Evolutionary conservation across 2,113 vertebrate species (phyloP), one percentile per base, ranked within the genome.

Genomic region (Grammomys dolichurus): DNA sequence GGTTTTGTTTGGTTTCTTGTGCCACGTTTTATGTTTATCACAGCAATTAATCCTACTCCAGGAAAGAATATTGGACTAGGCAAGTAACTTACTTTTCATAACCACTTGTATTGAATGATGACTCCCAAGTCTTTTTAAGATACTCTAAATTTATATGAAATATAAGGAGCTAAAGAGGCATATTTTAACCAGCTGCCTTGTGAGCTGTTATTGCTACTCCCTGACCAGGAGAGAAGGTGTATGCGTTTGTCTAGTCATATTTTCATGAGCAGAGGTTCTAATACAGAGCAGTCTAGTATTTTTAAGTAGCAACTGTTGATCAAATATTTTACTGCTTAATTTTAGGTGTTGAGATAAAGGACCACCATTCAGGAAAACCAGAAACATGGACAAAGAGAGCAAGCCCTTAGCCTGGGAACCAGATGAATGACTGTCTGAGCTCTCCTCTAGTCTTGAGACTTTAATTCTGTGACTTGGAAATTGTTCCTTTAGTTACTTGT

Each of bases 21-120:
- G 94, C 86, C 90, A 89, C 95, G 92, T 98, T 95, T 95, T 97
- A 86, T 97, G 95, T 98, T 98, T 98, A 96, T 96, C 97, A 1
- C 96, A 70, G 20, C n/a, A 97, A 93, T 98, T 96, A 98, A 91
- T 97, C 96, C 67, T 97, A 76, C 93, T 98, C 97, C 97, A 89
- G 95, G 93, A 98, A 97, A 97, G 87, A 97, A 98, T 93, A 85
- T 90, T 97, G 90, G 96, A 96, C 96, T 97, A 97, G 93, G 94
- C 87, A 97, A 95, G 82, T 94, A 95, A 87, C 56, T 97, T 97
- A 94, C 95, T 97, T 98, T 98, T 97, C 97, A 13, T 97, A 96
- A 97, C 96, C 81, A 78, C 97, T 96, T 97, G 86, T 97, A 97
- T 97, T 98, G 93, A 97, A 98, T 98, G 75, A 95, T 97, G 96